Conservation (phyloP, 64 coral and sea anemone genomes). For the Stichodactyla mertensii region DNA sequence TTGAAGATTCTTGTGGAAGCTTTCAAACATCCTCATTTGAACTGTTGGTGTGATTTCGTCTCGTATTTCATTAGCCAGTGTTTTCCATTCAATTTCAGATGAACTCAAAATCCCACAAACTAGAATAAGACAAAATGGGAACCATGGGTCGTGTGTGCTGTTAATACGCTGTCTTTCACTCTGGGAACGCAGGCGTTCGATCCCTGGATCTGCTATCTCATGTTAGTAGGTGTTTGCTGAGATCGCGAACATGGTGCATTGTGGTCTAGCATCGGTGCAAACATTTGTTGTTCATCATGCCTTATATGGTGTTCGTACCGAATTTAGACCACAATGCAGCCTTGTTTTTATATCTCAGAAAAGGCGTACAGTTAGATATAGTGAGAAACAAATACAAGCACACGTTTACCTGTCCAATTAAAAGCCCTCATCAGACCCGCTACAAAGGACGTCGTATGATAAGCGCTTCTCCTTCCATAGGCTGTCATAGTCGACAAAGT, state of each 20-base stretch:
- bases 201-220: too few species aligned
- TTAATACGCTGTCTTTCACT: too few species aligned
- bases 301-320: too few species aligned
- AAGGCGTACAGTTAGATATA: too few species aligned
- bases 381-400: background rate
- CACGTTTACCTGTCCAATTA: conserved; percentile 50
- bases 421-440: conserved; percentile 37
- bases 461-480: conserved; percentile 43
- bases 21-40: conserved; percentile 42
- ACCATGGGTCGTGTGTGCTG: too few species aligned
- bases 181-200: too few species aligned
- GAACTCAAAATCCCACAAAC: conserved; percentile 61
- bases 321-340: too few species aligned
- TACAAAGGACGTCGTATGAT: conserved; percentile 48
- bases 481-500: conserved; percentile 56
- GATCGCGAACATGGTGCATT: too few species aligned
- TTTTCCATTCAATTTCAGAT: conserved; percentile 55
- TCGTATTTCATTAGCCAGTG: conserved; percentile 46
- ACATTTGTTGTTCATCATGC: too few species aligned
- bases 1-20: conserved; percentile 23
- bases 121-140: background rate
- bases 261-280: too few species aligned
- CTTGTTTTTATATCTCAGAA: too few species aligned
- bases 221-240: too few species aligned
- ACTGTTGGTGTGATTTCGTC: background rate